Base-by-base conservation (phyloP, 2,797 vertebrate species). In the Fistularia tabacaria region DNA sequence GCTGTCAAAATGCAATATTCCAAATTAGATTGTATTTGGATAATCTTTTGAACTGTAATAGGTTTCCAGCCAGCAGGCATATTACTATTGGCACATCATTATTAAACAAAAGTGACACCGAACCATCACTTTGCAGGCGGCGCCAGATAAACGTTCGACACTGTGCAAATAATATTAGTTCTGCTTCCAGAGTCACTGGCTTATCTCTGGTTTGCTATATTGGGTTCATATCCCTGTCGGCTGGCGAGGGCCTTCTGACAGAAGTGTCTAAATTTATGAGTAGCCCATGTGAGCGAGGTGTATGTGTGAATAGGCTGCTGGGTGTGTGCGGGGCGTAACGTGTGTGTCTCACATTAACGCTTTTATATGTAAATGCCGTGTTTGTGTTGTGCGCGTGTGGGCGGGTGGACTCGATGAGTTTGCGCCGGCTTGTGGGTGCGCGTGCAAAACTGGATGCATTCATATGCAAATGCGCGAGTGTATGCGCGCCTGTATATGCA, bases 11-110 rank as follows among this genome's bases (percentile, higher is more conserved):
- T 86, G 90, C 91, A 91, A 92, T 92, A 91, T 91, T 91, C 86
- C 88, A 91, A 91, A 91, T 91, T 88, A 91, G 89, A 91, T 91
- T 91, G 89, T 91, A 91, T 91, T 91, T 90, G 88, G 90, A 91
- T 90, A 90, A 92, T 92, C 89, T 91, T 92, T 91, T 90, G 87
- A 90, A 91, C 88, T 90, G 90, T 90, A 91, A 91, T 91, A 87
- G 89, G 88, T 90, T 88, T 81, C 79, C 84, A 90, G 89, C 88
- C 88, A 79, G 83, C 85, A 85, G 88, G 87, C 89, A 90, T 89
- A 90, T 91, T 91, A 88, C 86, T 87, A 88, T 91, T 90, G 88
- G 88, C 88, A 90, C 90, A 89, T 91, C 89, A 90, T 92, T 91
- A 91, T 91, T 91, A 90, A 91, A 91, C 89, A 91, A 90, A 91